These are phyloP conservation scores for Zapornia atra DNA, from an alignment of 2,113 vertebrate genomes.

Conservation along the genomic window DNA sequence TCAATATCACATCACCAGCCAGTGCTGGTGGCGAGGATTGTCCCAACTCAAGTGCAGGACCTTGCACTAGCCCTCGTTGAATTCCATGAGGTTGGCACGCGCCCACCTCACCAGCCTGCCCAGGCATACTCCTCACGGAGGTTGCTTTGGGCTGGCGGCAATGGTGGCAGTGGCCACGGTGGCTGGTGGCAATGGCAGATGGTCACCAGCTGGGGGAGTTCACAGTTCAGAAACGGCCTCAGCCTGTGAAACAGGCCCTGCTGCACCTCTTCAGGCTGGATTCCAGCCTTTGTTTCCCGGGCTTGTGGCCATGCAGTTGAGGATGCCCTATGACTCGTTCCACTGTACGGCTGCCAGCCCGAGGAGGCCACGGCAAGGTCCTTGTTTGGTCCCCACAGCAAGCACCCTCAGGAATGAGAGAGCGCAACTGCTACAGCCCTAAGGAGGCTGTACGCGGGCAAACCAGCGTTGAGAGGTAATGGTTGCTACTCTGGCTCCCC, in stretches of 20 bases:
- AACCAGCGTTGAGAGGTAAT: rapidly evolving
- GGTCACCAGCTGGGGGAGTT: slow-evolving; percentile 36
- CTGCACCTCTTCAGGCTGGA: rapidly evolving
- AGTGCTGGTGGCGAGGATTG: too few species aligned
- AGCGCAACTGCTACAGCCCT: rapidly evolving
- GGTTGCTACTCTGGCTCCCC: not conserved
- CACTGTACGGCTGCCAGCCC: not conserved
- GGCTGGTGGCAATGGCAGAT: not conserved
- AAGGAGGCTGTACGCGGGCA: rapidly evolving
- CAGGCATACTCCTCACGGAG: not conserved
- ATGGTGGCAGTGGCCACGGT: too few species aligned
- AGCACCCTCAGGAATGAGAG: not conserved
- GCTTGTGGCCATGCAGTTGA: not conserved
- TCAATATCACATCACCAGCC: too few species aligned
- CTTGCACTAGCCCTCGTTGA: too few species aligned
- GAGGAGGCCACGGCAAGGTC: not conserved
- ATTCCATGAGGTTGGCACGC: too few species aligned
- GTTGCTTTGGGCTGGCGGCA: not conserved
- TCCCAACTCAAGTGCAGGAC: too few species aligned
- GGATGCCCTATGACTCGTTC: not conserved
- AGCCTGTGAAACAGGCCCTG: rapidly evolving
- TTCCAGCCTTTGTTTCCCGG: not conserved
- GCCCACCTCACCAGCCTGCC: too few species aligned
- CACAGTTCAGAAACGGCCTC: slow-evolving; percentile 3
- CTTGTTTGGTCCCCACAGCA: not conserved